Conservation (phyloP, 1,140 invertebrate genomes). For the Nixonia krombeini region DNA sequence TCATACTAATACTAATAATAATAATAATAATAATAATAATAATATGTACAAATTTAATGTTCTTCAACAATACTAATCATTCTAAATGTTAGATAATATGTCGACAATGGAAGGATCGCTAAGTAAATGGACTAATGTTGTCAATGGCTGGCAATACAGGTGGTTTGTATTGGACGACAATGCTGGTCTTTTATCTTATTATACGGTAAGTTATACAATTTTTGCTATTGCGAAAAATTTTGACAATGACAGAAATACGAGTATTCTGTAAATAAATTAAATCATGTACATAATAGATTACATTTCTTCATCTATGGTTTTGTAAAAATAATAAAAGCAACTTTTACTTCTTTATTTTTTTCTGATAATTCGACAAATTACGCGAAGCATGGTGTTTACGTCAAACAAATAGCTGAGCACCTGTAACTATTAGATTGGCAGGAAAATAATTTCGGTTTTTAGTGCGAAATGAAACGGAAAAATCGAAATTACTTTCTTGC, state of each 20-base stretch:
- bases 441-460: too few relatives aligned
- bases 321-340: too few relatives aligned
- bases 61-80: conserved; percentile 2
- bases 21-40: too few relatives aligned
- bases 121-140: conserved; percentile 99
- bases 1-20: background rate
- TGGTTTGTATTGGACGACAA: conserved; percentile 99
- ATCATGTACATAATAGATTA: background rate
- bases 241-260: background rate
- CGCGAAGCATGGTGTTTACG: too few relatives aligned
- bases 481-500: too few relatives aligned
- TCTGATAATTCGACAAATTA: too few relatives aligned
- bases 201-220: conserved; percentile 83
- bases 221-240: conserved; percentile 50
- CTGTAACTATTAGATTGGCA: too few relatives aligned
- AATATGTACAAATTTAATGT: background rate
- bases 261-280: background rate
- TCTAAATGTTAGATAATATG: conserved; percentile 54
- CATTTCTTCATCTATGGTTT: background rate
- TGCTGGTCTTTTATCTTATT: conserved; percentile 95
- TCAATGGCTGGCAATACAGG: conserved; percentile 99
- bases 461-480: too few relatives aligned
- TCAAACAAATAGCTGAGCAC: too few relatives aligned
- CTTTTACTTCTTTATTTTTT: too few relatives aligned
- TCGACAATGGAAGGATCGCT: conserved; percentile 95